These are phyloP conservation scores for Leucozona laternaria DNA, from an alignment of 2,888 invertebrate species.

Conservation along the genomic window DNA sequence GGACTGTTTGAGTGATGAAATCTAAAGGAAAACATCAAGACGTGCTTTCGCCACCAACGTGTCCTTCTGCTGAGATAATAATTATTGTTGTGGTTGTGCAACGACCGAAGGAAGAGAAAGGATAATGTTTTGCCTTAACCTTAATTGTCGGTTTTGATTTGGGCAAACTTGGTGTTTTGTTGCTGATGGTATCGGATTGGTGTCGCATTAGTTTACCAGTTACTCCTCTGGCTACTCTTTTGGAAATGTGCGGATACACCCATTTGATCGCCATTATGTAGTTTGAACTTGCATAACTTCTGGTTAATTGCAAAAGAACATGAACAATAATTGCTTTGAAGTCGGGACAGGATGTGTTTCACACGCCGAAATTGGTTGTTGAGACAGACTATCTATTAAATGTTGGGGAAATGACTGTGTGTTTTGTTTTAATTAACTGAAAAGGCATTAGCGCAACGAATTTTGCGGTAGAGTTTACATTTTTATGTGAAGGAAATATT, in stretches of 20 bases:
- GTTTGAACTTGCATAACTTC: background rate
- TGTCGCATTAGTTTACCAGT: background rate
- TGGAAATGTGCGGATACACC: background rate
- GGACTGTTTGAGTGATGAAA: background rate
- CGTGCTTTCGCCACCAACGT: background rate
- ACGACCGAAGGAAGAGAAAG: background rate
- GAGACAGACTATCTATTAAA: background rate
- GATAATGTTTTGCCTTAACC: background rate
- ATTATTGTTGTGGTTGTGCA: background rate
- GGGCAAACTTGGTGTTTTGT: background rate
- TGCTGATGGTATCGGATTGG: background rate
- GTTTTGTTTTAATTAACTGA: conserved; percentile 7
- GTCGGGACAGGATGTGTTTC: no score
- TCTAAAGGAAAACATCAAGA: background rate
- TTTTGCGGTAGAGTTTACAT: background rate
- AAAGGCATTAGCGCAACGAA: background rate
- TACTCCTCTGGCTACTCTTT: background rate
- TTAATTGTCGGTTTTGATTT: background rate
- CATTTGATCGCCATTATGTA: background rate
- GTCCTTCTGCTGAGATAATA: background rate
- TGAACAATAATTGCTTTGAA: background rate
- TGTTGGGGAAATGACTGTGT: background rate
- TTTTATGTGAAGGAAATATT: no score
- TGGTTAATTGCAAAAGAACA: conserved; percentile 1
- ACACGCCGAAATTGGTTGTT: background rate